Evolutionary conservation across 2,797 vertebrate genomes (phyloP), one percentile per base, ranked within the genome.

Genomic region (Nannoperca australis): DNA sequence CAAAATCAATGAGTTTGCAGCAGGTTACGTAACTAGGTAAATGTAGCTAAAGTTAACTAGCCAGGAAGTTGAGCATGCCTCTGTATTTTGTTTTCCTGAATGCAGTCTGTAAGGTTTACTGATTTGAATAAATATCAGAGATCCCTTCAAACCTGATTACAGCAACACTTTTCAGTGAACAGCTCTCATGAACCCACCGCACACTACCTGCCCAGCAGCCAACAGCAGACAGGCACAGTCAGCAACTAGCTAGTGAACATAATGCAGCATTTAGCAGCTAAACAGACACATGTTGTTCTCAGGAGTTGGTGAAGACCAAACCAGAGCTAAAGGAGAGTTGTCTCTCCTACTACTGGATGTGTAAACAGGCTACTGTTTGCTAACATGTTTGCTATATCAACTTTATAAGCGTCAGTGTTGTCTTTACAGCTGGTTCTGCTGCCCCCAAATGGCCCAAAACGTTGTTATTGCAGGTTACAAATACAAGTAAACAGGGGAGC

Each of bases 381-480:
- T 54, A 7, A 55, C 22, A 42, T 11, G 11, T 14, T 55, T 11
- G 7, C 38, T 44, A 1, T 15, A 56, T 56, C 14, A 69, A 30
- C 24, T 56, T 56, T 55, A 44, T 55, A n/a, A 44, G 24, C 27
- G n/a, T 27, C 18, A 6, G 24, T 44, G 17, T 20, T 44, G n/a
- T 40, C 22, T 44, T 61, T 38, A 67, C 36, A 67, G 64, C 22
- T 30, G 42, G 65, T n/a, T 42, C 17, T 55, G 66, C 18, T 69
- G 24, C 20, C 24, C 24, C 53, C 34, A 30, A 18, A 7, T 27
- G 11, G 18, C 66, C 24, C 27, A 27, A 20, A 20, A 11, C 10
- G 0, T 3, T 40, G 5, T 27, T 54, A 13, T 18, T 27, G 34
- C 49, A 27, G 14, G 11, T n/a, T n/a, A n/a, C 24, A 27, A 27